These are phyloP conservation scores for Limenitis camilla DNA, from an alignment of 2,888 invertebrate species.

Conservation along the genomic window DNA sequence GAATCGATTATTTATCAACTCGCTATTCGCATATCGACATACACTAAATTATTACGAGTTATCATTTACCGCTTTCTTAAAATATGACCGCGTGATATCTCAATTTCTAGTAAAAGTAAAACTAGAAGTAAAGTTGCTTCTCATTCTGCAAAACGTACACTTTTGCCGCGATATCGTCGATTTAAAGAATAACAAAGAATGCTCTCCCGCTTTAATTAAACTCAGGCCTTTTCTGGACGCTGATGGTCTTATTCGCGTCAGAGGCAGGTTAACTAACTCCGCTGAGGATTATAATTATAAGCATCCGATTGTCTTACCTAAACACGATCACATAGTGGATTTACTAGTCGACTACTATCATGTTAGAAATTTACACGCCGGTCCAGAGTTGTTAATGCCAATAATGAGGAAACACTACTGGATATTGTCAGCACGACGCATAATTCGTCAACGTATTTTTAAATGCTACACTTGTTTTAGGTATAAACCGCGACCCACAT, in stretches of 20 bases:
- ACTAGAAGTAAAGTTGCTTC: no score
- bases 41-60: no score
- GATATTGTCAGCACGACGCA: conserved; percentile 12
- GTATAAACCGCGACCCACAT: conserved; percentile 9
- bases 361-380: conserved; percentile 14
- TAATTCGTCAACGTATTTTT: conserved; percentile 4
- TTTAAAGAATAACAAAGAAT: no score
- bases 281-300: neutral
- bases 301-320: neutral
- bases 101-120: no score
- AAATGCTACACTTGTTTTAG: conserved; percentile 8
- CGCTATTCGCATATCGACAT: no score
- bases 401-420: conserved; percentile 12
- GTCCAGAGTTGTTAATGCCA: conserved; percentile 15
- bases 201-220: no score
- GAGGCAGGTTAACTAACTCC: neutral
- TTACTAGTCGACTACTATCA: conserved; percentile 16
- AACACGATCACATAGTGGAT: conserved; percentile 1
- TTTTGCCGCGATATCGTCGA: no score
- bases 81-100: no score
- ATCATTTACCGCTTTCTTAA: no score
- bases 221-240: no score
- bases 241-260: neutral
- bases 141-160: no score
- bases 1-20: no score